phyloP scores from a whole-genome alignment of 92 coral and sea anemone species.

The Metridium senile region DNA sequence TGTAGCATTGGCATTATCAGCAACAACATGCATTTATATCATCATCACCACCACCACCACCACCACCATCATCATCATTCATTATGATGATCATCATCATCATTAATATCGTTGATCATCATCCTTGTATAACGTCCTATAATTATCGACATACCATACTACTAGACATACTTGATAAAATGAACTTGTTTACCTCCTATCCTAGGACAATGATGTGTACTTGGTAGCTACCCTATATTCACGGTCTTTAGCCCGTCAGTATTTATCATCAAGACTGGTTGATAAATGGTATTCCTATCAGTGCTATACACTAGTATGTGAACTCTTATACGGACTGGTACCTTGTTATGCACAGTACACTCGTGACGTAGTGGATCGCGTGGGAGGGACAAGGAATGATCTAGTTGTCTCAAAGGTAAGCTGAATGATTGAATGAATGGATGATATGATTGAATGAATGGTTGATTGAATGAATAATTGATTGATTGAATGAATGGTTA shows the following conservation, averaged over 20 bases:
- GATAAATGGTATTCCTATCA: slow-evolving; percentile 84
- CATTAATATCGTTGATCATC: no score
- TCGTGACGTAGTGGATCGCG: slow-evolving; percentile 79
- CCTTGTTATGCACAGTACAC: slow-evolving; percentile 82
- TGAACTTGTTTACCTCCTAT: background rate
- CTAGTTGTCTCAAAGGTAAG: slow-evolving; percentile 80
- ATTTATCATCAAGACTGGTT: slow-evolving; percentile 65
- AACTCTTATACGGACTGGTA: slow-evolving; percentile 86
- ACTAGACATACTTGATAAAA: background rate
- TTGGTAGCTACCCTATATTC: slow-evolving; percentile 86
- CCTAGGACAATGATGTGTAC: slow-evolving; percentile 79
- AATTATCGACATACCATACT: no score
- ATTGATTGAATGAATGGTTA: background rate
- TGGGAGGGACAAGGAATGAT: slow-evolving; percentile 63
- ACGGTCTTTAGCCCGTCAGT: slow-evolving; percentile 85
- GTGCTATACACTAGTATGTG: slow-evolving; percentile 90
- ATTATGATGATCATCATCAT: no score
- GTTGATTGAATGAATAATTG: background rate
- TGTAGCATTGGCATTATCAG: no score
- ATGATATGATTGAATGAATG: background rate
- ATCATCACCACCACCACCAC: no score
- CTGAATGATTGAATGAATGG: slow-evolving; percentile 4
- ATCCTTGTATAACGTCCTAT: no score
- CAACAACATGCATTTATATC: no score
- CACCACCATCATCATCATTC: no score